Conservation (phyloP, 1,140 invertebrate genomes). For the Formica selysi region DNA sequence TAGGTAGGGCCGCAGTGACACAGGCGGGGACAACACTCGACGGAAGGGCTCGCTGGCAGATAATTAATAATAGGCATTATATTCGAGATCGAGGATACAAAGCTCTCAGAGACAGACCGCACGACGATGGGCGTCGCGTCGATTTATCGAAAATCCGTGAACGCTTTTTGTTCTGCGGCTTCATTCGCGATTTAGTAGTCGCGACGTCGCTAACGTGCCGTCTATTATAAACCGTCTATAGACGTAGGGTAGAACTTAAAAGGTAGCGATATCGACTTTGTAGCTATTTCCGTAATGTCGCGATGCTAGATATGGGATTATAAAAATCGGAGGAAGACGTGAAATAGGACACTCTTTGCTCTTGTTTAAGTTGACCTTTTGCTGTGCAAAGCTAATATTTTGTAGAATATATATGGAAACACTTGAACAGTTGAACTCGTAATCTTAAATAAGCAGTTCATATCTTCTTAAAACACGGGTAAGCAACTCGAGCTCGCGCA, state of each 20-base stretch:
- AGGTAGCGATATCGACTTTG: constrained; percentile 23
- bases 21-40: not conserved
- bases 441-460: not conserved
- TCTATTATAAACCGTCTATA: constrained; percentile 50
- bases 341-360: constrained; percentile 24
- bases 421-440: not conserved
- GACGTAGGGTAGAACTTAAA: constrained; percentile 34
- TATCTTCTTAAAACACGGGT: not conserved
- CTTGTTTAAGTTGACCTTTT: constrained; percentile 18
- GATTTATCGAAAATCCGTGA: constrained; percentile 28
- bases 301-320: constrained; percentile 25
- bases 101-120: constrained; percentile 14
- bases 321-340: not conserved
- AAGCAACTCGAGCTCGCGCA: not conserved
- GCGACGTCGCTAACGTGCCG: constrained; percentile 18
- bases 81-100: constrained; percentile 39
- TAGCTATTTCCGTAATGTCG: constrained; percentile 54
- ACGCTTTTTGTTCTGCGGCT: constrained; percentile 8
- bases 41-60: constrained; percentile 54
- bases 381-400: not conserved
- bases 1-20: constrained; percentile 18
- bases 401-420: constrained; percentile 8
- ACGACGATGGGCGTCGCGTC: constrained; percentile 1
- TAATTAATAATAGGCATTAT: constrained; percentile 79
- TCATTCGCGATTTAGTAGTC: constrained; percentile 28